Evolutionary conservation across 2,888 invertebrate species (phyloP).

Genomic region (Temnothorax rugatulus): DNA sequence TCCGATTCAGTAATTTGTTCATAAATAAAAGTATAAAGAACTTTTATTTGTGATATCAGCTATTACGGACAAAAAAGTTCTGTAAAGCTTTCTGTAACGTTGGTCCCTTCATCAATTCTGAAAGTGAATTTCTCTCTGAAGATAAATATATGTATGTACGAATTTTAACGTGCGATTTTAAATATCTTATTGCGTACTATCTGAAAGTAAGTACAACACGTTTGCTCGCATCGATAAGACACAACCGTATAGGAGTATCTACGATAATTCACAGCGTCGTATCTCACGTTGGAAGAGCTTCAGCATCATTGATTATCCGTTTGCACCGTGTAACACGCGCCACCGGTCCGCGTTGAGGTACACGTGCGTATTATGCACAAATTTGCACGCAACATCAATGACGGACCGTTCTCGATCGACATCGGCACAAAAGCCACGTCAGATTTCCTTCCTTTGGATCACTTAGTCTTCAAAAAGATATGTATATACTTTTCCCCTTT

Average conservation of each 20-base stretch:
- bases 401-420: not conserved
- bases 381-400: conserved; percentile 57
- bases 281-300: conserved; percentile 41
- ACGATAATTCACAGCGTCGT: conserved; percentile 46
- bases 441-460: not conserved
- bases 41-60: not conserved
- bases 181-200: conserved; percentile 27
- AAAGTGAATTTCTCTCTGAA: not conserved
- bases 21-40: not conserved
- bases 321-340: conserved; percentile 10
- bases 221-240: conserved; percentile 44
- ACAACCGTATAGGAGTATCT: not conserved
- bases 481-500: not conserved
- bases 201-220: conserved; percentile 33
- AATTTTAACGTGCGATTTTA: conserved; percentile 1
- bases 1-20: not conserved
- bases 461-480: not conserved
- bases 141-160: not conserved
- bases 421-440: not conserved
- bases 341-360: conserved; percentile 25
- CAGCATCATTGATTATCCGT: not conserved
- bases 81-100: not conserved
- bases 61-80: not conserved
- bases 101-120: not conserved
- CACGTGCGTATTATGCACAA: conserved; percentile 57